Evolutionary conservation across 2,888 invertebrate species (phyloP), one percentile per base, ranked within the genome.

Genomic region (Tiphia femorata): DNA sequence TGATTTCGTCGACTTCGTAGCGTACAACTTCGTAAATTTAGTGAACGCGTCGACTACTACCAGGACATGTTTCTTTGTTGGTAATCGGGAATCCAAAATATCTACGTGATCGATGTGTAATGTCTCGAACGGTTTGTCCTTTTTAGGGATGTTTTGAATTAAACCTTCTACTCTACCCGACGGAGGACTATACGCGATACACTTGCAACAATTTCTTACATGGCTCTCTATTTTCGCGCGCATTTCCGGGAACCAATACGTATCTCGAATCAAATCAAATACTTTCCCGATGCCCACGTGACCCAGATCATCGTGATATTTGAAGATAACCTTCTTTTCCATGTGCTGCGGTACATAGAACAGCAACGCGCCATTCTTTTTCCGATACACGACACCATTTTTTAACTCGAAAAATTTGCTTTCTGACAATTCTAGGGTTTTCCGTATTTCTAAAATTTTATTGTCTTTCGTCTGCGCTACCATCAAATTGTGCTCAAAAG

Each of bases 1-100:
- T 0, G 38, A 42, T 0, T 33, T 8, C 8, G 62, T 46, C 17
- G 58, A 38, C 38, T 59, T 62, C 1, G 60, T 62, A 3, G 73
- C 37, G 49, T 67, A 71, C 1, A 76, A 33, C 23, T 58, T 62
- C 3, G 68, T 51, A 51, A 70, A 76, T 58, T 75, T 77, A 0
- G 73, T 63, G 38, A 76, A 77, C 1, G 59, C 61, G 43, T 77
- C 73, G 17, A 77, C 49, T 4, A 75, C 53, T 5, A 64, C 62
- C 6, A 75, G 58, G 4, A 77, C 54, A 52, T 73, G 61, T 44
- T 64, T 67, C 55, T 78, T 75, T 30, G 76, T 67, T 7, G 70
- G 43, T 35, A 70, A 69, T 14, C 64, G 25, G 4, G 54, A 51
- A 12, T 67, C 51, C 17, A 80, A 74, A 44, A 72, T 52, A 0